A percentile compares a stretch with the other conserved stretches of the same genome.
Evolutionary conservation across 2,888 invertebrate genomes (phyloP).

Genomic region (Polydrusus pterygomalis): DNA sequence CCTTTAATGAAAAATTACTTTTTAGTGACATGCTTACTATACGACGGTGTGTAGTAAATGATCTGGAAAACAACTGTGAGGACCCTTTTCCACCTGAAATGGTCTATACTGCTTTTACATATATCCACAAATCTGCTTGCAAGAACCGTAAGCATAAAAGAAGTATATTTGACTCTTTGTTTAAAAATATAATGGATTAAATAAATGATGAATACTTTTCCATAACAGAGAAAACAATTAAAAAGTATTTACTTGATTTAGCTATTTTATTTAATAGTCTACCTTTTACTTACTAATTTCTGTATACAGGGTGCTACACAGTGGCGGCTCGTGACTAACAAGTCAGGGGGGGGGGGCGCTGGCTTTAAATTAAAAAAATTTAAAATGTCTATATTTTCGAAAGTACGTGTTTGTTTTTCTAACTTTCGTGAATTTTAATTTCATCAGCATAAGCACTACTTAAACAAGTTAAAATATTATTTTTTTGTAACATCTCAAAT

Average conservation of each 20-base stretch:
- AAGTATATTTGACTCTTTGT: constrained; percentile 50
- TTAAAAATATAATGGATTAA: constrained; percentile 7
- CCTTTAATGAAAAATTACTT: constrained; percentile 20
- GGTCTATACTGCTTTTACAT: constrained; percentile 83
- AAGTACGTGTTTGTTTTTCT: too few species aligned
- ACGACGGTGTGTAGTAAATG: constrained; percentile 76
- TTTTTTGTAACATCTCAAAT: too few species aligned
- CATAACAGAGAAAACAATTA: neutral
- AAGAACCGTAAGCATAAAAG: constrained; percentile 58
- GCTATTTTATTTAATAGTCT: neutral
- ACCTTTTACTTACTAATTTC: neutral
- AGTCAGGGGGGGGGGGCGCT: too few species aligned
- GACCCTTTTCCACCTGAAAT: constrained; percentile 87
- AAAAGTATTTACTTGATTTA: neutral
- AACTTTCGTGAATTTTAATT: too few species aligned
- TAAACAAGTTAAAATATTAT: too few species aligned
- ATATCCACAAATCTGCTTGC: constrained; percentile 75
- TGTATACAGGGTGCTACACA: too few species aligned
- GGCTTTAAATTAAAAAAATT: too few species aligned
- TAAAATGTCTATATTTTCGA: too few species aligned
- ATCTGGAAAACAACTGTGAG: constrained; percentile 77
- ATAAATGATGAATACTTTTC: neutral
- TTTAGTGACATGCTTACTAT: constrained; percentile 75
- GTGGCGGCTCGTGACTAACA: too few species aligned
- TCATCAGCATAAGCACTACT: too few species aligned